These are phyloP conservation scores for Oscheius myriophilus DNA, from an alignment of 2,888 invertebrate species.

Conservation along the genomic window DNA sequence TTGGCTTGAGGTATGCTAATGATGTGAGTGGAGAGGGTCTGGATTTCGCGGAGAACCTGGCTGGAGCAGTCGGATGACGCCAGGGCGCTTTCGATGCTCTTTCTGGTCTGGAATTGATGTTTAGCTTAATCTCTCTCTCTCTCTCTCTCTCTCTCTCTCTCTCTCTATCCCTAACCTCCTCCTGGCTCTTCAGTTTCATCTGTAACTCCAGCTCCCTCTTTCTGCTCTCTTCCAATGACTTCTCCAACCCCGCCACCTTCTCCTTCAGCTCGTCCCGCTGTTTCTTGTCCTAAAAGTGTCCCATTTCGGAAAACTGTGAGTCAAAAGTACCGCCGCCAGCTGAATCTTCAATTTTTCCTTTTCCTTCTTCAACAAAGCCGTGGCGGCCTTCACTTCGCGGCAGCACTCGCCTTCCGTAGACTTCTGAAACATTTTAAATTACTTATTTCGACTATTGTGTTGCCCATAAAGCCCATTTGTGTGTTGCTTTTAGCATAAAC, in stretches of 20 bases:
- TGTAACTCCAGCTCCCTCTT: constrained; percentile 16
- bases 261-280: constrained; percentile 8
- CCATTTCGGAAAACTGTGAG: not conserved
- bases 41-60: constrained; percentile 20
- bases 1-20: constrained; percentile 17
- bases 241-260: constrained; percentile 3
- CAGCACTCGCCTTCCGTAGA: too few relatives aligned
- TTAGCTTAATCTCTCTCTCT: not conserved
- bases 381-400: too few relatives aligned
- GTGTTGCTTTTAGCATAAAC: too few relatives aligned
- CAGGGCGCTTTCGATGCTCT: constrained; percentile 12
- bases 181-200: constrained; percentile 13
- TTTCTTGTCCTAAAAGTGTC: constrained; percentile 3
- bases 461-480: too few relatives aligned
- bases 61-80: not conserved
- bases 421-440: too few relatives aligned
- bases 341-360: not conserved
- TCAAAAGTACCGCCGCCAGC: not conserved
- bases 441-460: too few relatives aligned
- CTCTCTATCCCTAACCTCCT: not conserved
- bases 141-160: not conserved
- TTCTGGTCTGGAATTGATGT: constrained; percentile 9
- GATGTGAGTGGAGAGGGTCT: constrained; percentile 15
- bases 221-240: constrained; percentile 7
- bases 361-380: too few relatives aligned